Evolutionary conservation across 2,113 vertebrate species (phyloP).

Genomic region (Archilochus colubris): DNA sequence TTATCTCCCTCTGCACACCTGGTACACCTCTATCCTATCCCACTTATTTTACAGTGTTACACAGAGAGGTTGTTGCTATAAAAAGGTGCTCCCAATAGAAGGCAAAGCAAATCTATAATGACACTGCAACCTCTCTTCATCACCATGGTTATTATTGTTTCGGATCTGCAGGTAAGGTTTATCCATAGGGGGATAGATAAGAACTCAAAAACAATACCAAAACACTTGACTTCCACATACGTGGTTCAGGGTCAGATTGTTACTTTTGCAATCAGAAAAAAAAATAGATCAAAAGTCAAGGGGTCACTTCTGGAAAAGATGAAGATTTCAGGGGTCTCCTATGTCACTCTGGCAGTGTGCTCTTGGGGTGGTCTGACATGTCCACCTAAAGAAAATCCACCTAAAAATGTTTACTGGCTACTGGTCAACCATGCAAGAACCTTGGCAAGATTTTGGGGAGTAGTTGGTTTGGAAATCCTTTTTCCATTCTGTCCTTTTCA

Average conservation of each 20-base stretch:
- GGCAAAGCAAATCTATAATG: not conserved
- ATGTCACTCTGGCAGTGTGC: not conserved
- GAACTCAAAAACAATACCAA: not conserved
- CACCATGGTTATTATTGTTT: not conserved
- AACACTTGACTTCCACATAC: not conserved
- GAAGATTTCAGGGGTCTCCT: not conserved
- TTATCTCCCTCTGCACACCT: conserved; percentile 42
- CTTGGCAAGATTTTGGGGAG: not conserved
- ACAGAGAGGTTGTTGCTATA: not conserved
- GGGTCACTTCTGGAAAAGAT: not conserved
- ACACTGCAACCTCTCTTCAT: not conserved
- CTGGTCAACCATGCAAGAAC: accelerated
- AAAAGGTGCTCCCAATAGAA: conserved; percentile 1
- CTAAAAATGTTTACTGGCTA: not conserved
- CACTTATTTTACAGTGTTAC: not conserved
- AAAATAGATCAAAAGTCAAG: not conserved
- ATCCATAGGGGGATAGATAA: not conserved
- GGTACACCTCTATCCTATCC: not conserved
- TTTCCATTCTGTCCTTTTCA: not conserved
- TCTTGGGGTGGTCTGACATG: not conserved
- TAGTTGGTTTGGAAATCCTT: not conserved
- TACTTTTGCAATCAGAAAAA: not conserved
- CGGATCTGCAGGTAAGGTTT: not conserved
- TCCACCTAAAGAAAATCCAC: not conserved
- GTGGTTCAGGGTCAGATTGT: not conserved